Evolutionary conservation across 2,888 invertebrate genomes (phyloP), one percentile per base, ranked within the genome.

Genomic region (Stenurella melanura): DNA sequence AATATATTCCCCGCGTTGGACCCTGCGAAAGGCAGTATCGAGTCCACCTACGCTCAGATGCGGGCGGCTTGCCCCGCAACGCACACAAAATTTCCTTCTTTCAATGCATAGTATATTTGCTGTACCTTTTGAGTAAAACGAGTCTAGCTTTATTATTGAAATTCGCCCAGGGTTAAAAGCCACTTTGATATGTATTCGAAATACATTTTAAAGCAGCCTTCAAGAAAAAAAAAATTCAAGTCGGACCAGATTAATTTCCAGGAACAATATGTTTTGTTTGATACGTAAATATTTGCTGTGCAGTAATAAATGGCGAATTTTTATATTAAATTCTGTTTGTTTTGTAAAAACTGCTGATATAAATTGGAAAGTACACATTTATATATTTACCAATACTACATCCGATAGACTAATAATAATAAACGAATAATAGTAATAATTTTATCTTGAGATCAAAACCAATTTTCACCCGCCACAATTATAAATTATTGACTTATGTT

Each of bases 21-120:
- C 75, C 67, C 30, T 58, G 57, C 56, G 74, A 78, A 77, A 75
- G 69, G 50, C 74, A 74, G 75, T 78, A 67, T 80, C 64, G 75
- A 58, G n/a, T 69, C 38, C 26, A n/a, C 58, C 30, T 9, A 15
- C 5, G 34, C 26, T 15, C 15, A 12, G 12, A 15, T 15, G n/a
- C 30, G 12, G 54, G 64, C 60, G 67, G 75, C 42, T 57, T 76
- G 71, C 61, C 72, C 73, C 64, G 66, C 76, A 80, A 77, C 75
- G 57, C 69, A 80, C 79, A 74, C 83, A 73, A 86, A 85, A 83
- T 82, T 86, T 84, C 74, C 82, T 84, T 85, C 84, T 83, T 83
- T 84, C 86, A 87, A 88, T 88, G 88, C 88, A 88, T 88, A 88
- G 84, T 87, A 88, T 87, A 88, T 87, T 86, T 83, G 82, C 77